These are phyloP conservation scores for Cephalopterus ornatus DNA, from an alignment of 2,113 vertebrate genomes.

Conservation along the genomic window DNA sequence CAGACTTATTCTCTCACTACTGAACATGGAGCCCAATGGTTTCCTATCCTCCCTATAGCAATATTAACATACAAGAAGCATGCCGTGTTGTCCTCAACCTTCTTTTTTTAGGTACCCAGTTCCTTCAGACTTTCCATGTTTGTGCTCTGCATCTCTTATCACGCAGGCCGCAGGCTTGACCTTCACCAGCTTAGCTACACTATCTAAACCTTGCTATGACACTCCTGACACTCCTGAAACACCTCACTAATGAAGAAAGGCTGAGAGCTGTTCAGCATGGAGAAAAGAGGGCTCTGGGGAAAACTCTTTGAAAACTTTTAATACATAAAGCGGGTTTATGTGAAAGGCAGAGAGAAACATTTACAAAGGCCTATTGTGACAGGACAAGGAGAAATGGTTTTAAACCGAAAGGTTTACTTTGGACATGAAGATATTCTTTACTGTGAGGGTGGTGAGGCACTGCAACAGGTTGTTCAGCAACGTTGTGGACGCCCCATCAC, in stretches of 20 bases:
- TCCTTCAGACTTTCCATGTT: background rate
- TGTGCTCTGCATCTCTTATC: background rate
- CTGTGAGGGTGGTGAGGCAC: background rate
- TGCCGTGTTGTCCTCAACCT: background rate
- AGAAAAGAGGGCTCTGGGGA: background rate
- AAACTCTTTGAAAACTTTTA: background rate
- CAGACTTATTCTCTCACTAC: background rate
- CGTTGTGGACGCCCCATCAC: accelerated
- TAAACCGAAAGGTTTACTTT: background rate
- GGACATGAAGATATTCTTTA: background rate
- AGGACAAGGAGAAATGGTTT: background rate
- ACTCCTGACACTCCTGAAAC: background rate
- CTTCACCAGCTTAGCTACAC: background rate
- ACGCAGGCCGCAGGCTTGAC: background rate
- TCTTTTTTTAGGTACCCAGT: background rate
- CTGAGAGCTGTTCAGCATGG: background rate
- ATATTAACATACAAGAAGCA: background rate
- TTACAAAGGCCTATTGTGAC: background rate
- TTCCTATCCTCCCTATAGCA: background rate
- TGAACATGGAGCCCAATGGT: background rate
- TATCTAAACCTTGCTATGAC: background rate
- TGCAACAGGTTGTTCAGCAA: background rate
- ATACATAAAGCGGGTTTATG: background rate
- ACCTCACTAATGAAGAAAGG: background rate
- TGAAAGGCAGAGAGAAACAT: background rate